Conservation (phyloP, 2,797 vertebrate species). For the Choloepus didactylus region DNA sequence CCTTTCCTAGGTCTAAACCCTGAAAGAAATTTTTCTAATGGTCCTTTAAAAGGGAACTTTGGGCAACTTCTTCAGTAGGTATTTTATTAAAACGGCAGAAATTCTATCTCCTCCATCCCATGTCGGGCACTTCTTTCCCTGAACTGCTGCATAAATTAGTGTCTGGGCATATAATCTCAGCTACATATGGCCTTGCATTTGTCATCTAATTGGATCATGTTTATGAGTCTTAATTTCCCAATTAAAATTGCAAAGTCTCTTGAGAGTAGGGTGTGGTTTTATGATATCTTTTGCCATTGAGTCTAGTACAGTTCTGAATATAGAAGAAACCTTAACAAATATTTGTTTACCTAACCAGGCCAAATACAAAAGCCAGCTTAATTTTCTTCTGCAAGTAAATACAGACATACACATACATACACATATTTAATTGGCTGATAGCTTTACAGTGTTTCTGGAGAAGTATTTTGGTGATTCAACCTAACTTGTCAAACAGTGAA, state of each 20-base stretch:
- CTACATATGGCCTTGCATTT: neutral
- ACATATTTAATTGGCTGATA: neutral
- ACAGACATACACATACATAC: neutral
- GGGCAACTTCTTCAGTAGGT: neutral
- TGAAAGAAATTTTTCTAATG: neutral
- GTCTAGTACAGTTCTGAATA: neutral
- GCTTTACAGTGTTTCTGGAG: neutral
- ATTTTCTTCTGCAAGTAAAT: neutral
- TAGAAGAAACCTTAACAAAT: neutral
- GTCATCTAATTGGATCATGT: neutral
- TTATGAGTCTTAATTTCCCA: neutral
- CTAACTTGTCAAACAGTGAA: conserved; percentile 71
- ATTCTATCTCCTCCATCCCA: neutral
- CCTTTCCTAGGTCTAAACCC: neutral
- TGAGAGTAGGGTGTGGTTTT: neutral
- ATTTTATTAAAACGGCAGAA: neutral
- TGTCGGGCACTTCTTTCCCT: neutral
- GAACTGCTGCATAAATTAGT: neutral
- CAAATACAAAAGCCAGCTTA: neutral
- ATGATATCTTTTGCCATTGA: neutral
- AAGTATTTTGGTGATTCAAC: conserved; percentile 67
- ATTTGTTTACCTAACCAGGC: neutral
- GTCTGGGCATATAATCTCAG: neutral
- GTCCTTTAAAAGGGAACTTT: neutral
- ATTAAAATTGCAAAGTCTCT: neutral